A percentile compares a stretch with the other conserved stretches of the same genome.
phyloP scores from a whole-genome alignment of 2,888 invertebrate genomes.

The Sinodicranocentrus sp. region DNA sequence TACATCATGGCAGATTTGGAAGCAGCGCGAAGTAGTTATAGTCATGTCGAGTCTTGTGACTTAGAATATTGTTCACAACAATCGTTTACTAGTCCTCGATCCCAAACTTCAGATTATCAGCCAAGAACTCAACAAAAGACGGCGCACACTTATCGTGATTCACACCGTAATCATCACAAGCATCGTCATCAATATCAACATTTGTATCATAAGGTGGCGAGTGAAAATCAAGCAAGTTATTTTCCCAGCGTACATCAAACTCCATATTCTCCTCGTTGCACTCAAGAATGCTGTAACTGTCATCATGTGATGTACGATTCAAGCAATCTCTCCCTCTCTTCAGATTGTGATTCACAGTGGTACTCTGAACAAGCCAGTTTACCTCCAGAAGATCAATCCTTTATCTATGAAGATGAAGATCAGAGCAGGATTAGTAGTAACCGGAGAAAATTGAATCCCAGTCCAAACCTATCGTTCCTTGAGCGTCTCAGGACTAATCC shows the following conservation, averaged over 20 bases:
- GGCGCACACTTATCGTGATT: not conserved
- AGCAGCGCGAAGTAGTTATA: slow-evolving; percentile 53
- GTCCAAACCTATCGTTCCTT: slow-evolving; percentile 44
- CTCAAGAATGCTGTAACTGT: slow-evolving; percentile 23
- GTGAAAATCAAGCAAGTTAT: slow-evolving; percentile 1
- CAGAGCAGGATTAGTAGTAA: not conserved
- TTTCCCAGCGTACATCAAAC: not conserved
- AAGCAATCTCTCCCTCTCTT: slow-evolving; percentile 39
- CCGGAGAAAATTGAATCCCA: slow-evolving; percentile 45
- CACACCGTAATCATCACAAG: slow-evolving; percentile 13
- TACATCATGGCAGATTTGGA: slow-evolving; percentile 52
- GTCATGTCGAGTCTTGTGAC: slow-evolving; percentile 35
- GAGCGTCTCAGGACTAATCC: slow-evolving; percentile 46
- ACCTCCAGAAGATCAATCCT: slow-evolving; percentile 8
- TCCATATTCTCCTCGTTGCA: slow-evolving; percentile 8
- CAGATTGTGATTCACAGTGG: slow-evolving; percentile 35
- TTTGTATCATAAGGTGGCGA: slow-evolving; percentile 12
- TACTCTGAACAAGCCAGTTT: slow-evolving; percentile 11
- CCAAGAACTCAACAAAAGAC: slow-evolving; percentile 14
- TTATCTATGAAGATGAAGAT: slow-evolving; percentile 11
- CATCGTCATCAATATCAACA: slow-evolving; percentile 27
- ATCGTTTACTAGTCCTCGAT: slow-evolving; percentile 49
- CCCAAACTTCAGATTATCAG: slow-evolving; percentile 54
- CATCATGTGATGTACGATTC: slow-evolving; percentile 13
- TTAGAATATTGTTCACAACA: slow-evolving; percentile 48